Base-by-base conservation (phyloP, 2,113 vertebrate species). In the Lutjanus erythropterus region DNA sequence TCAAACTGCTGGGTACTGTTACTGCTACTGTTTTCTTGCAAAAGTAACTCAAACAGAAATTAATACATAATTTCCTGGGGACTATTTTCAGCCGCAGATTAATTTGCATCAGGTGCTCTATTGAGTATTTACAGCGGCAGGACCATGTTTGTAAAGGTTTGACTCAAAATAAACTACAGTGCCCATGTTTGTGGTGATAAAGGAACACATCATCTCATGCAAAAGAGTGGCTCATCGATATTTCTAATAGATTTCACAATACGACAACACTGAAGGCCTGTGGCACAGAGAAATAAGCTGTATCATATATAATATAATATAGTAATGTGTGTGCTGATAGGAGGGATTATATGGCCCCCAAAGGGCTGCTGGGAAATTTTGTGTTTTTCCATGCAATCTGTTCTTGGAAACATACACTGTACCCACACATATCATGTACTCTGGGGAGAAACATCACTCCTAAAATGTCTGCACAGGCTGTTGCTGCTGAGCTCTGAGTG, bases 311-410 rank as follows among this genome's bases (percentile, higher is more conserved):
- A n/a, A n/a, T n/a, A n/a, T n/a, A n/a, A n/a, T n/a, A n/a, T n/a
- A 71, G 67, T 33, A 76, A 50, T 58, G 41, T 47, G 3, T 61
- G 21, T 0, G 0, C 29, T 67, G 67, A 73, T 50, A 15, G 46
- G 50, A 64, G 53, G 49, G 70, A 77, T 35, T 76, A 27, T 21
- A 72, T 11, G 35, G 77, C 49, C 44, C 74, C 71, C 77, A 66
- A 61, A 78, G 56, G 84, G 76, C 69, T 18, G 15, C 29, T 80
- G 53, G 33, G 55, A 83, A 84, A 85, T 56, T 9, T 47, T 0
- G 23, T 71, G 39, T 70, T 82, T 78, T 84, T 73, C 42, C 66
- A 68, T 35, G 6, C 75, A 53, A 21, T 76, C 16, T 59, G 59
- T 44, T 59, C 42, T 55, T 88, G 50, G 37, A 83, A 80, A 84